Base-by-base conservation (phyloP, 1,140 invertebrate species). In the Drosophila kepulauana region DNA sequence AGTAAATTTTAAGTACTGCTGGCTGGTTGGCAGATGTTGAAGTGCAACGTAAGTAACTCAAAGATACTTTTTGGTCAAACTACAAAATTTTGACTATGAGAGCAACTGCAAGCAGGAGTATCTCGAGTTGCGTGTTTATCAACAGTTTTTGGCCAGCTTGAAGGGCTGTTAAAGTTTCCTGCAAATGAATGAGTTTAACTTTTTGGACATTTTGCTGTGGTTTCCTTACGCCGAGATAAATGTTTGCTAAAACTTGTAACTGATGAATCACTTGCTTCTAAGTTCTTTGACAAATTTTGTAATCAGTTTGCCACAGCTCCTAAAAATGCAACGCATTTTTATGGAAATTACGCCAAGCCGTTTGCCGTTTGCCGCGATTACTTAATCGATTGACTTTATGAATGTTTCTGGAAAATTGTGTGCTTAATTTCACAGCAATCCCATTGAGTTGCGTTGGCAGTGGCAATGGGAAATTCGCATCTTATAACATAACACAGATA, bases 1-100 rank as follows among this genome's bases (percentile, higher is more conserved):
- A 81, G 52, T 78, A 82, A 63, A 82, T 82, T 54, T 63, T 61
- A 78, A 82, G 67, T 78, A 70, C 69, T 66, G 35, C 51, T 25
- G 20, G 20, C 20, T 25, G 20, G 20, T 59, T 75, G 59, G 41
- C 41, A 67, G 46, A 56, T 73, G 59, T 28, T 65, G 63, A 49
- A 76, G 72, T 75, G 69, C 68, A 38, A 58, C 38, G 43, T 33
- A 62, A 77, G 52, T 52, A 65, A 49, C 52, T 73, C 41, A 52
- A 49, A 58, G 62, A 80, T 72, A 68, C 76, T 74, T 79, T 45
- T 46, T 41, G 49, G 45, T 69, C 54, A 59, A 81, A 66, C 35
- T 59, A 66, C 52, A 30, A 38, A 65, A 49, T 73, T 62, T 62
- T 59, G n/a, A 63, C 65, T 57, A 43, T 43, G 41, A 43, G 41